phyloP scores from a whole-genome alignment of 2,797 vertebrate species.

The Notamacropus eugenii region DNA sequence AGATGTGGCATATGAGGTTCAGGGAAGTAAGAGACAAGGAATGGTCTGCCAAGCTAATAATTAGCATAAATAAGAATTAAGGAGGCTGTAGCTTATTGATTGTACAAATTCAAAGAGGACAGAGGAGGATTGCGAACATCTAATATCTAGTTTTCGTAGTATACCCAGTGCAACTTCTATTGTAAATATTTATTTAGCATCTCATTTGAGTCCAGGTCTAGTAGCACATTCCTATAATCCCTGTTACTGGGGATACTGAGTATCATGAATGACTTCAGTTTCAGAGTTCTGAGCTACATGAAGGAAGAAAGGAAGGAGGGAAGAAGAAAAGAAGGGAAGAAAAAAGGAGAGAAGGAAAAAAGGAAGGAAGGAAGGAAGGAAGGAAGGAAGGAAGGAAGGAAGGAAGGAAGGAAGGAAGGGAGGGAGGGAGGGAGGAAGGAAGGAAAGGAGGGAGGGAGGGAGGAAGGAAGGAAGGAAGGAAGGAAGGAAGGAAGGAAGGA shows the following conservation, averaged over 20 bases:
- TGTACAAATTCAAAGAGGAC: neutral
- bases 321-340: too few species aligned
- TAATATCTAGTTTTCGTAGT: neutral
- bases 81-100: neutral
- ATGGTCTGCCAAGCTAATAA: neutral
- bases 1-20: neutral
- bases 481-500: too few species aligned
- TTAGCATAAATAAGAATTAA: neutral
- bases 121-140: neutral
- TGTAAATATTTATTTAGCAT: neutral
- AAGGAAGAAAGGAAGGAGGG: too few species aligned
- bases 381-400: too few species aligned
- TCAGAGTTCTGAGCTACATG: neutral
- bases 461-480: too few species aligned
- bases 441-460: too few species aligned
- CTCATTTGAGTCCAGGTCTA: neutral
- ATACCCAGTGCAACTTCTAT: neutral
- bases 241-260: neutral
- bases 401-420: too few species aligned
- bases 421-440: too few species aligned
- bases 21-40: neutral
- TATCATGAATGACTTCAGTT: neutral
- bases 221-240: neutral
- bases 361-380: too few species aligned
- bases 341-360: too few species aligned